Conservation (phyloP, 1,140 invertebrate species). For the Meloidogyne exigua region DNA sequence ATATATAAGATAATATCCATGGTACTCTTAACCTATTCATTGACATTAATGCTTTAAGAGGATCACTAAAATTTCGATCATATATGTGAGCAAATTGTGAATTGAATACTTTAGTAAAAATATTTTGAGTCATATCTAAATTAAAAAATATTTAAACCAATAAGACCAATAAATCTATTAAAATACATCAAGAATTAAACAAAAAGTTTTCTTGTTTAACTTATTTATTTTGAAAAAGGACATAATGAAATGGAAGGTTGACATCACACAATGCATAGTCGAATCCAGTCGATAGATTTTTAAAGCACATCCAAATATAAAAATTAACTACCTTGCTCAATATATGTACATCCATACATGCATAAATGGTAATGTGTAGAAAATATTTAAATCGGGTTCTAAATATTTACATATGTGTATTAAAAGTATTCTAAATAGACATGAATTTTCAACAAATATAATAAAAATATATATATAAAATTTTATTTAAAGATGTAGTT, state of each 20-base stretch:
- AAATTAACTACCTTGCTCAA: neutral
- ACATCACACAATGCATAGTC: neutral
- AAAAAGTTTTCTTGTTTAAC: no score
- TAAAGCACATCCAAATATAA: neutral
- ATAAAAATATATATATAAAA: neutral
- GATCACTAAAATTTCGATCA: constrained; percentile 23
- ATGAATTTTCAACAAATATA: neutral
- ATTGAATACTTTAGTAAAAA: neutral
- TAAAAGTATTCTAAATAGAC: neutral
- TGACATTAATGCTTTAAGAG: constrained; percentile 56
- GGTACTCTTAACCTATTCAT: constrained; percentile 59
- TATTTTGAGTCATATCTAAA: neutral
- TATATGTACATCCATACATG: neutral
- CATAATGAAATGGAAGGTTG: neutral
- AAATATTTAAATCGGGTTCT: no score
- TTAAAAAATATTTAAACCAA: neutral
- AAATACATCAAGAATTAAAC: no score
- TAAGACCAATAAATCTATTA: neutral
- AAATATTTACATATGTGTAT: neutral
- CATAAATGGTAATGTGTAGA: neutral
- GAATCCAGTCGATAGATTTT: neutral
- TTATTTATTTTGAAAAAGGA: no score
- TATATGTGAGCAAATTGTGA: neutral
- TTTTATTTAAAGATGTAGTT: neutral
- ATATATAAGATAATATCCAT: constrained; percentile 53